Evolutionary conservation across 1,140 invertebrate species (phyloP).

Genomic region (Cepaea nemoralis): DNA sequence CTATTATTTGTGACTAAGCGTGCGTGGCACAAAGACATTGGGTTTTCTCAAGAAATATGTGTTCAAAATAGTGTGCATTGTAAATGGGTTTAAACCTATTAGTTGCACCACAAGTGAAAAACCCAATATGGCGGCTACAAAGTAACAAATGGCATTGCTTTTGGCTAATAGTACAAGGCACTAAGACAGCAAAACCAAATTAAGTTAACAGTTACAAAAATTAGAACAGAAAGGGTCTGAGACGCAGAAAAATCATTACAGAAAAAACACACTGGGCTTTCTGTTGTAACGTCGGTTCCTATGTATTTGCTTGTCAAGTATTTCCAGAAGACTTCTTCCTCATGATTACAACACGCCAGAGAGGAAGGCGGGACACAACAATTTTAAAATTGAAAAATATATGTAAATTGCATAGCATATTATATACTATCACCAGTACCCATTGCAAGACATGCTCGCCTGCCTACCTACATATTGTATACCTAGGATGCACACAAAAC

Average conservation of each 20-base stretch:
- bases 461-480: too few species aligned
- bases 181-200: constrained; percentile 47
- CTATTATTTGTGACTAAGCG: background rate
- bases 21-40: background rate
- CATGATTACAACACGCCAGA: background rate
- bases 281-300: constrained; percentile 46
- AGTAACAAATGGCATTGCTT: constrained; percentile 48
- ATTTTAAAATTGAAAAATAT: background rate
- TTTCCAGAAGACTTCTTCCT: constrained; percentile 51
- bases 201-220: constrained; percentile 43
- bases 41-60: constrained; percentile 13
- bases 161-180: constrained; percentile 45
- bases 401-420: too few species aligned
- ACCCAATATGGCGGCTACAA: constrained; percentile 48
- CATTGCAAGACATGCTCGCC: too few species aligned
- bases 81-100: constrained; percentile 49
- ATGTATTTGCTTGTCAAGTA: constrained; percentile 34
- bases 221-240: constrained; percentile 40
- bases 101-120: constrained; percentile 52
- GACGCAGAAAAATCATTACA: constrained; percentile 14
- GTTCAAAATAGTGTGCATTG: constrained; percentile 36
- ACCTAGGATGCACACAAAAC: too few species aligned
- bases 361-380: background rate
- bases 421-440: too few species aligned
- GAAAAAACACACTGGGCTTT: constrained; percentile 26